These are phyloP conservation scores for Drosophila ambigua DNA, from an alignment of 1,140 invertebrate species.

Conservation along the genomic window DNA sequence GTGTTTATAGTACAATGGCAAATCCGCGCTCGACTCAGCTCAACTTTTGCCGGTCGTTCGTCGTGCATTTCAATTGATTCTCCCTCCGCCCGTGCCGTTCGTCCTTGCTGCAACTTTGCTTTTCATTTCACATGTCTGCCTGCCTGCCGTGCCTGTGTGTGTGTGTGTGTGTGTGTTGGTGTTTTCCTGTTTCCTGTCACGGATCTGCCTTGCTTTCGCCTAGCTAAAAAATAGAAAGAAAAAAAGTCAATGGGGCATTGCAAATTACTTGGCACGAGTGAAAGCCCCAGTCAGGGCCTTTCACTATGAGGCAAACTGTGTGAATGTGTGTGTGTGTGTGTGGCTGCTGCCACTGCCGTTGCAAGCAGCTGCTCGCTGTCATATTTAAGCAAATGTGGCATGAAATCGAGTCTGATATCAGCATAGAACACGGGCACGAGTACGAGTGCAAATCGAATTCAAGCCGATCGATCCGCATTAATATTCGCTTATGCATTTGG, in stretches of 20 bases:
- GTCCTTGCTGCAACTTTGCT: conserved; percentile 37
- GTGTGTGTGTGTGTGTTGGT: background rate
- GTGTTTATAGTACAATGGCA: conserved; percentile 70
- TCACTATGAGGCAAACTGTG: no score
- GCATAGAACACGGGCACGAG: conserved; percentile 21
- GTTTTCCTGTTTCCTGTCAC: conserved; percentile 64
- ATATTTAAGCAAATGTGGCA: conserved; percentile 56
- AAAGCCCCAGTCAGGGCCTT: conserved; percentile 15
- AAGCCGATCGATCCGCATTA: conserved; percentile 15
- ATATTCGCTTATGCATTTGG: conserved; percentile 34
- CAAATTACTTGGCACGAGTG: conserved; percentile 63
- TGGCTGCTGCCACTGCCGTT: background rate
- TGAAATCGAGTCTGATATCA: conserved; percentile 47
- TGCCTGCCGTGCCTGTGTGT: background rate
- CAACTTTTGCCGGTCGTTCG: conserved; percentile 48
- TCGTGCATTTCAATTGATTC: conserved; percentile 64
- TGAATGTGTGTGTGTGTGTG: no score
- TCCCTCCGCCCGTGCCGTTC: conserved; percentile 44
- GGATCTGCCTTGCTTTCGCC: conserved; percentile 24
- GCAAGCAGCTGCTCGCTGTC: conserved; percentile 37
- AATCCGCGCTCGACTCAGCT: conserved; percentile 57
- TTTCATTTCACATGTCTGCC: conserved; percentile 48
- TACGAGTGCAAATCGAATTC: background rate
- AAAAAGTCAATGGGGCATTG: conserved; percentile 50
- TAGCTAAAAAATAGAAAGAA: conserved; percentile 15